Base-by-base conservation (phyloP, 2,888 invertebrate genomes). In the Nymphalis urticae region DNA sequence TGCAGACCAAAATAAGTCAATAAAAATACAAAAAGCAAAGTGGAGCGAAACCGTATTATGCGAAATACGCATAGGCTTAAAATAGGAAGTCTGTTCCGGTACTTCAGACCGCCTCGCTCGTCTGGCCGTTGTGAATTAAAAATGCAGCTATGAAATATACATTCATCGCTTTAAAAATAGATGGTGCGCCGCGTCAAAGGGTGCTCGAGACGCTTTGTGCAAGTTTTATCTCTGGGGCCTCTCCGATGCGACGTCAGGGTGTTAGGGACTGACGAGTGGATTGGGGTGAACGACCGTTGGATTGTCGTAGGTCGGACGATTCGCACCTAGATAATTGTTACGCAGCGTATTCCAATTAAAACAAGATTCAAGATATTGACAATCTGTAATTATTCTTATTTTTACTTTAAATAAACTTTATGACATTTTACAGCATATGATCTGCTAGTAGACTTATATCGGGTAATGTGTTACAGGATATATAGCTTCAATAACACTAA, bases 151-250 rank as follows among this genome's bases (percentile, higher is more conserved):
- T 75, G 77, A 78, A 79, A 86, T 85, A 84, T 81, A 77, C 79
- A 82, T 80, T 77, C 77, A 77, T 74, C 79, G 80, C 80, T 86
- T 86, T 82, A 85, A 84, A 86, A 88, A 86, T 84, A 84, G 85
- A 86, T 82, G 82, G 82, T 82, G 79, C 75, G 69, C 77, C 79
- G 32, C 54, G 79, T 73, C 73, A 75, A 74, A 76, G 75, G 80
- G 83, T 80, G 78, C 87, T 90, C 77, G 80, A 82, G 79, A 76
- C 77, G 79, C 85, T 87, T 87, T 87, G 87, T 85, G 82, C 80
- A 73, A 78, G 82, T 80, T 84, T 84, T 87, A 86, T 88, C 88
- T 84, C 64, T 66, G 69, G 73, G 71, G 77, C 75, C 80, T 79
- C 87, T 86, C 82, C 75, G 86, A 80, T 81, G 81, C 72, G 70